Conservation (phyloP, 1,140 invertebrate genomes). For the Spodoptera litura region DNA sequence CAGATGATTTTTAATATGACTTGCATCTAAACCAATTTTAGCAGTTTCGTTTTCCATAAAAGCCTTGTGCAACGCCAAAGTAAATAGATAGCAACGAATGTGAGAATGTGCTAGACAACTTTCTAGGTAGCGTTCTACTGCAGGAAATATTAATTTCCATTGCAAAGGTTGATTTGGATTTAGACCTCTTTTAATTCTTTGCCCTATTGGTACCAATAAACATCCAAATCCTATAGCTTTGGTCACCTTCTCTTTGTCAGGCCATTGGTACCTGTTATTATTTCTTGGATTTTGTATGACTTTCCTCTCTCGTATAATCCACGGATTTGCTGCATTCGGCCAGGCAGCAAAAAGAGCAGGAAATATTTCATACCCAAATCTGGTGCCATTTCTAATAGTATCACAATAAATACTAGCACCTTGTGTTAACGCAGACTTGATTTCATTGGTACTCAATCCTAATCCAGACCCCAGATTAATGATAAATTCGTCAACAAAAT, state of each 20-base stretch:
- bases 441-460: constrained; percentile 81
- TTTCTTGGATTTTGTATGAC: constrained; percentile 85
- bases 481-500: constrained; percentile 88
- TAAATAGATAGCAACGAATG: constrained; percentile 89
- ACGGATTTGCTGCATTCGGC: constrained; percentile 89
- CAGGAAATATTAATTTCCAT: constrained; percentile 91
- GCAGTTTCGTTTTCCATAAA: constrained; percentile 88
- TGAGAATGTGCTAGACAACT: constrained; percentile 90
- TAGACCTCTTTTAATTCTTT: constrained; percentile 86
- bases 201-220: constrained; percentile 89
- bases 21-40: constrained; percentile 86
- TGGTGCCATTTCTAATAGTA: constrained; percentile 73
- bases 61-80: constrained; percentile 88
- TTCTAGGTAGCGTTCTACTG: constrained; percentile 90
- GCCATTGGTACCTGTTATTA: constrained; percentile 88
- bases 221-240: constrained; percentile 89
- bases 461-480: constrained; percentile 85
- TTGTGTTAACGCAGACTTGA: constrained; percentile 84
- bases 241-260: constrained; percentile 87
- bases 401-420: constrained; percentile 88
- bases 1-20: constrained; percentile 91
- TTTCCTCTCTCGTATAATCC: constrained; percentile 87
- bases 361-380: constrained; percentile 87
- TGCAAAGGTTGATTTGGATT: constrained; percentile 88
- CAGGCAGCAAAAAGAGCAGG: constrained; percentile 89